Conservation (phyloP, 2,113 vertebrate genomes). For the Copsychus sechellarum region DNA sequence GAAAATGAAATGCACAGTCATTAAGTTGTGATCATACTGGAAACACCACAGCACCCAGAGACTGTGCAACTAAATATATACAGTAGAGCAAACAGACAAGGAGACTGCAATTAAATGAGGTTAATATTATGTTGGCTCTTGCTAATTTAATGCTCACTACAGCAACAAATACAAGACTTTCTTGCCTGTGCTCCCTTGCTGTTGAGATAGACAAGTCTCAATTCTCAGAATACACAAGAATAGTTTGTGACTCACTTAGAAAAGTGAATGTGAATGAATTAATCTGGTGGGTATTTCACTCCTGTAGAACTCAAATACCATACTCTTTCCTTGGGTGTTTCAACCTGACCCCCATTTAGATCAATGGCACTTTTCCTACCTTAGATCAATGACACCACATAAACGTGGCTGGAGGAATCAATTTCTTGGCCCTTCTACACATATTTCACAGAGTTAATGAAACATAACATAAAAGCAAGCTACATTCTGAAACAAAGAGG, state of each 20-base stretch:
- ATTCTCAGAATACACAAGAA: not conserved
- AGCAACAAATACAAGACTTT: not conserved
- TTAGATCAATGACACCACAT: not conserved
- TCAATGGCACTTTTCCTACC: not conserved
- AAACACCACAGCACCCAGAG: not conserved
- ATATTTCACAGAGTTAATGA: not conserved
- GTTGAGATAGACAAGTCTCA: not conserved
- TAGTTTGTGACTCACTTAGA: not conserved
- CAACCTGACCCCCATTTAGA: not conserved
- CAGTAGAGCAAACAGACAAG: not conserved
- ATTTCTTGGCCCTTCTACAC: not conserved
- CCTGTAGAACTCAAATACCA: not conserved
- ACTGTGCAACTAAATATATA: constrained; percentile 30
- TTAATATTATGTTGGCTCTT: constrained; percentile 38
- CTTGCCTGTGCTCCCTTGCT: not conserved
- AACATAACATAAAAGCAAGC: not conserved
- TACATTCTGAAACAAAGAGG: not conserved
- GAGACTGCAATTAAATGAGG: constrained; percentile 57
- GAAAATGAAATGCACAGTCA: not conserved
- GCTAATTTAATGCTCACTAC: constrained; percentile 44
- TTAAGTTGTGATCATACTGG: not conserved
- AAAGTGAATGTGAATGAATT: not conserved
- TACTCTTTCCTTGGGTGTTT: not conserved
- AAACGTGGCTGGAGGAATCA: not conserved
- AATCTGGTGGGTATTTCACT: not conserved